Evolutionary conservation across 2,113 vertebrate genomes (phyloP), one percentile per base, ranked within the genome.

Genomic region (Anarrhichthys ocellatus): DNA sequence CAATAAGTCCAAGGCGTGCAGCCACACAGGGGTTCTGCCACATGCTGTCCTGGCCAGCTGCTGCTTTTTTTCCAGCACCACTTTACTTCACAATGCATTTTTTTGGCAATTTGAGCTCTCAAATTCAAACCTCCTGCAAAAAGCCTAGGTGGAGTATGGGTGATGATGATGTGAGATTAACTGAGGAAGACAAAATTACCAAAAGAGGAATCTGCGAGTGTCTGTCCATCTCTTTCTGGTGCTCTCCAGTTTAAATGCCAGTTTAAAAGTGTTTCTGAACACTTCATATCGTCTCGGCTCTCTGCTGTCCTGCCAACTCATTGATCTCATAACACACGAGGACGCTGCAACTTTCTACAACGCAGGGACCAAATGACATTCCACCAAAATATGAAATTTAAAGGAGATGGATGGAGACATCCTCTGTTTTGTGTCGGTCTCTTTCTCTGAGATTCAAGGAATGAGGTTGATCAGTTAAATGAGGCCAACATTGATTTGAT

Each of bases 351-450:
- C 22, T 52, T 56, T 81, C n/a, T 40, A 1, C 40, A 68, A 13
- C 13, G 11, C 36, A 29, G 58, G 8, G 34, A 62, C 36, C 58
- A 62, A 86, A 84, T 77, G 82, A 62, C 42, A 63, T 68, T 79
- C 54, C 20, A n/a, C 40, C 14, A 38, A 64, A 75, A 65, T 64
- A 6, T 32, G 5, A 65, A 42, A 78, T 73, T 14, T 68, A 46
- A 78, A 81, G 65, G 80, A 24, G 62, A 83, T 74, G 58, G 46
- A 14, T 81, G 70, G 63, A 87, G 64, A 74, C 75, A 50, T 82
- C 76, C 56, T 74, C 90, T 91, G 92, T 42, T 91, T 89, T 70
- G 52, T 65, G 69, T 91, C 87, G 84, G 61, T 73, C 66, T 52
- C 61, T 58, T 83, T 87, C 38, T 67, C 61, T n/a, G 58, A 85